Percentiles rank a stretch among this genome's conserved stretches.
These are phyloP conservation scores for Coenonympha glycerion DNA, from an alignment of 2,888 invertebrate species.

Conservation along the genomic window DNA sequence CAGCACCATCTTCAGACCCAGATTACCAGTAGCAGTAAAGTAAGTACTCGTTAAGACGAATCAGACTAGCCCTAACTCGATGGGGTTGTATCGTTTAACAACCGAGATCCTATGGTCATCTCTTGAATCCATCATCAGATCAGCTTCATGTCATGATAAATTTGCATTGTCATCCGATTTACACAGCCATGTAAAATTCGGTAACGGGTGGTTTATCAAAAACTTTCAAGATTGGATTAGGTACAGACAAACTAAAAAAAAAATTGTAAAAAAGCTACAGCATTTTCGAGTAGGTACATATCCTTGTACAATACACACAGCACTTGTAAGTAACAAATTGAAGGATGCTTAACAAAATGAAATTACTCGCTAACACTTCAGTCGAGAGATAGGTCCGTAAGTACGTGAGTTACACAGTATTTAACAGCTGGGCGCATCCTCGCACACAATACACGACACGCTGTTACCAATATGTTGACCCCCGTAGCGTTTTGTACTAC, in stretches of 20 bases:
- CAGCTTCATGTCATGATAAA: too few species aligned
- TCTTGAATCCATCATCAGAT: too few species aligned
- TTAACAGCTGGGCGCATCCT: slow-evolving; percentile 30
- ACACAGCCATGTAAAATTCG: too few species aligned
- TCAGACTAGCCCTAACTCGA: too few species aligned
- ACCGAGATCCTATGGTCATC: too few species aligned
- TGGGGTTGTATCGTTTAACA: too few species aligned
- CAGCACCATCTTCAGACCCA: too few species aligned
- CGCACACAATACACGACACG: slow-evolving; percentile 13
- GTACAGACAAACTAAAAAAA: not conserved
- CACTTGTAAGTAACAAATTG: slow-evolving; percentile 34
- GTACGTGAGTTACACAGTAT: slow-evolving; percentile 19
- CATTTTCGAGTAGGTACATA: not conserved
- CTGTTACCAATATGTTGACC: slow-evolving; percentile 28
- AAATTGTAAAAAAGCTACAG: not conserved
- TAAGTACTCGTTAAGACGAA: too few species aligned
- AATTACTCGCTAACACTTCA: slow-evolving; percentile 33
- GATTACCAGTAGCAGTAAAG: too few species aligned
- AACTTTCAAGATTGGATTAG: too few species aligned
- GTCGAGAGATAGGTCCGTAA: slow-evolving; percentile 20
- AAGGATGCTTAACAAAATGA: slow-evolving; percentile 32
- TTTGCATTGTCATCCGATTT: too few species aligned
- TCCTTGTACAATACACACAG: slow-evolving; percentile 7
- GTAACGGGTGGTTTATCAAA: too few species aligned
- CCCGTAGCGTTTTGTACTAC: slow-evolving; percentile 28